Evolutionary conservation across 2,113 vertebrate genomes (phyloP).

Genomic region (Callithrix jacchus): DNA sequence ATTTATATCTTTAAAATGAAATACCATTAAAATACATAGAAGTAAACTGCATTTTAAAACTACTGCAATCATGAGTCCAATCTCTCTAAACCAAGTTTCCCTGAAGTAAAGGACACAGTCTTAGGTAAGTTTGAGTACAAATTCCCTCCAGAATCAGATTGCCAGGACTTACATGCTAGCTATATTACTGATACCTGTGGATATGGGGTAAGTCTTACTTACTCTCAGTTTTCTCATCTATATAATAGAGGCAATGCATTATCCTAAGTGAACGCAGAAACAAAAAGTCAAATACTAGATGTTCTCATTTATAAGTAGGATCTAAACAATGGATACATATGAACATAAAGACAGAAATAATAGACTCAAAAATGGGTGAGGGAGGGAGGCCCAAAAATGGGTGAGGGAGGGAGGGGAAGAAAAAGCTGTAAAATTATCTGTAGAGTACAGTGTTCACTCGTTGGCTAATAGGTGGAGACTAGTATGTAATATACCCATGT

Average conservation of each 20-base stretch:
- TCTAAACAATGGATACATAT: too few relatives aligned
- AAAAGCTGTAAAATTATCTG: too few relatives aligned
- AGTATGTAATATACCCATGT: too few relatives aligned
- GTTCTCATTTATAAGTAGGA: too few relatives aligned
- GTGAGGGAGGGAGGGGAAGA: too few relatives aligned
- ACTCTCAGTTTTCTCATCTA: background rate
- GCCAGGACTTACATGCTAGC: background rate
- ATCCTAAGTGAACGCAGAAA: too few relatives aligned
- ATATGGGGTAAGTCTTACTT: background rate
- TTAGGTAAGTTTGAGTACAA: background rate
- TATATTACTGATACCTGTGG: rapidly evolving
- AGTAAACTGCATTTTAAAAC: background rate
- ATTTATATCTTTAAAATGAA: background rate
- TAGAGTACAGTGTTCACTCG: too few relatives aligned
- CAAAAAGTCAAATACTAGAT: too few relatives aligned
- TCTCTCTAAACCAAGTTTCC: background rate
- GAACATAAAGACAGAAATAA: too few relatives aligned
- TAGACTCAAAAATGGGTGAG: too few relatives aligned
- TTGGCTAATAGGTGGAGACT: too few relatives aligned
- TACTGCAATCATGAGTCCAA: background rate
- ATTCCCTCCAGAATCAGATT: rapidly evolving
- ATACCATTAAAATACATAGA: background rate
- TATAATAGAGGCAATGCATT: background rate
- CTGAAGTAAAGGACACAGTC: background rate
- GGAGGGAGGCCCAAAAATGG: too few relatives aligned